Conservation (phyloP, 2,797 vertebrate genomes). For the Urosaurus nigricauda region DNA sequence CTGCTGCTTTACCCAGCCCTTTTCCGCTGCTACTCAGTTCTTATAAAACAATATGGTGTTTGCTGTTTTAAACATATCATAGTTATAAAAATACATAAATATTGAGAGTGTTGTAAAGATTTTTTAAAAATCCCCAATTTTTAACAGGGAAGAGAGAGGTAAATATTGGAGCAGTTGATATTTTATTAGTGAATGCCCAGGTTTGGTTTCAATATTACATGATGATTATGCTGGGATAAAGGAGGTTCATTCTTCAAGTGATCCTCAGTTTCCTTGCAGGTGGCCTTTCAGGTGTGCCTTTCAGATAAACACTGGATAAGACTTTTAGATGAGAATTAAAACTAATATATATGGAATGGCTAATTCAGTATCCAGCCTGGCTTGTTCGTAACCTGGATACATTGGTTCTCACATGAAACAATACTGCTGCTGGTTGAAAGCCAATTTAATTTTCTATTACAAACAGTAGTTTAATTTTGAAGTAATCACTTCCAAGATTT, state of each 20-base stretch:
- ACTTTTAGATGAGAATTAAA: constrained; percentile 19
- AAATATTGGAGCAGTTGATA: neutral
- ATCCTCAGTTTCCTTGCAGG: neutral
- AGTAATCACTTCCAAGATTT: neutral
- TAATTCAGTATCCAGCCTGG: constrained; percentile 10
- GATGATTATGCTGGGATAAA: neutral
- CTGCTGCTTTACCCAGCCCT: neutral
- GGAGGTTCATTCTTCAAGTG: too few relatives aligned
- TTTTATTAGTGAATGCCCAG: neutral
- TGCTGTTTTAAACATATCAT: neutral
- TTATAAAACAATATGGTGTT: neutral
- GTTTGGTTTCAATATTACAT: neutral
- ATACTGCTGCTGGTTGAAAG: constrained; percentile 36
- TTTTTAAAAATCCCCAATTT: too few relatives aligned
- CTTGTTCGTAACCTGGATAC: neutral
- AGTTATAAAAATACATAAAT: neutral
- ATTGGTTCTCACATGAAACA: constrained; percentile 16
- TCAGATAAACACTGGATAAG: neutral
- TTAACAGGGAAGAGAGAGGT: neutral
- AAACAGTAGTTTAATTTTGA: constrained; percentile 8
- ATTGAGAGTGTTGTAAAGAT: neutral
- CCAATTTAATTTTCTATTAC: constrained; percentile 31
- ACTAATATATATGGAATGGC: neutral
- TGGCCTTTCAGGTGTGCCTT: neutral
- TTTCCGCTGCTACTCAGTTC: neutral